Evolutionary conservation across 1,140 invertebrate species (phyloP), one percentile per base, ranked within the genome.

Genomic region (Hycleus cichorii): DNA sequence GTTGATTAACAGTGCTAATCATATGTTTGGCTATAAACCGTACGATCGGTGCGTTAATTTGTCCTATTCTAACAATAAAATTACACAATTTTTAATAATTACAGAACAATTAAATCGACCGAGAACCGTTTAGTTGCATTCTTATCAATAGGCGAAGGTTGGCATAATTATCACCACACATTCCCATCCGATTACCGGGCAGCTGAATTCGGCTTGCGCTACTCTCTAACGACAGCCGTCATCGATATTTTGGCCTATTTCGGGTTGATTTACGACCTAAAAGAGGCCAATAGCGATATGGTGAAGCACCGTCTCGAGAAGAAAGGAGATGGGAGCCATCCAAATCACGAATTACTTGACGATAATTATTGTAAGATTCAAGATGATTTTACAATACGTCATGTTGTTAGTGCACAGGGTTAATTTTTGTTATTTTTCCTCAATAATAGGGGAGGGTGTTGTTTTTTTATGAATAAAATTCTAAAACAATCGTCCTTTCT

Each of bases 1-100:
- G 91, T 74, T 89, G 1, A 91, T 95, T 1, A 96, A 95, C 72
- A 90, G 88, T 54, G 78, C 78, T n/a, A 85, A 86, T 4, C 86
- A 89, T 71, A 72, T 83, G 52, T 85, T 79, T 68, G 87, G 87
- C 4, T 77, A 74, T 47, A 76, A 77, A 65, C 86, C 86, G 0
- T 89, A 84, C 67, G 84, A 88, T 67, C 71, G 81, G 83, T 76
- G 78, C 10, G 26, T 27, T 39, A 18, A 39, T 8, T 32, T 6
- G 32, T 49, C 3, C 38, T 25, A 49, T 38, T 5, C 3, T 24
- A n/a, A 38, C 18, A 18, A 18, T 18, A 18, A 18, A 18, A 18
- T 18, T 5, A 32, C 46, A 45, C 49, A 27, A 18, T 18, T 49
- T 43, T 47, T 51, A 10, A 47, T 45, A 26, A 9, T 50, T 61